Evolutionary conservation across 2,797 vertebrate species (phyloP), one percentile per base, ranked within the genome.

Genomic region (Pseudomugil tenellus): DNA sequence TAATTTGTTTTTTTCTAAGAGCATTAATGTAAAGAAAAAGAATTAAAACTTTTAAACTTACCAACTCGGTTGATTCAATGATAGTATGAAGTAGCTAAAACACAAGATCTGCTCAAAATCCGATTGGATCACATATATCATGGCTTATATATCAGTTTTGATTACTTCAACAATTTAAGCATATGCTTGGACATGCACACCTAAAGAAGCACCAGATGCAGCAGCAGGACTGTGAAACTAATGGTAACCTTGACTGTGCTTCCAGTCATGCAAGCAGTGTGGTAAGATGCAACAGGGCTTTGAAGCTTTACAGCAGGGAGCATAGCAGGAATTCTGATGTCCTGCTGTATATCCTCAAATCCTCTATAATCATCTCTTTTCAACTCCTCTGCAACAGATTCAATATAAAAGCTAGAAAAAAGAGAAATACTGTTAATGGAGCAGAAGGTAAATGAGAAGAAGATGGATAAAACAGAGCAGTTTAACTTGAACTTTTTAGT

Each of bases 301-400:
- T 95, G 95, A 96, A 95, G 94, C 83, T 80, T 76, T 72, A 65
- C 92, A 94, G 93, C 86, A 92, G 95, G 85, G 94, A 93, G 84
- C 83, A 85, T 87, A 94, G 95, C 95, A 95, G 94, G 95, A 94
- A 96, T 95, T 93, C 94, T 90, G 90, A 89, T 95, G 93, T 92
- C 48, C 46, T 70, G 88, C 91, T 94, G 87, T 70, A 79, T 49
- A 72, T 83, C 86, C 67, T 62, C 72, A 67, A 79, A 79, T 57
- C 70, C 70, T 70, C 62, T 71, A 43, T 43, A 43, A 43, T 67
- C 58, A 51, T 71, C 53, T 10, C 35, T 39, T 31, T 13, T 31
- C 39, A 19, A 19, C 37, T 17, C 49, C 63, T 80, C 58, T 63
- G 71, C 65, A 39, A 72, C 34, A 7, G 67, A 74, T 75, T 73